A percentile compares a stretch with the other conserved stretches of the same genome.
phyloP scores from a whole-genome alignment of 2,113 vertebrate species.

The Nyctereutes procyonoides region DNA sequence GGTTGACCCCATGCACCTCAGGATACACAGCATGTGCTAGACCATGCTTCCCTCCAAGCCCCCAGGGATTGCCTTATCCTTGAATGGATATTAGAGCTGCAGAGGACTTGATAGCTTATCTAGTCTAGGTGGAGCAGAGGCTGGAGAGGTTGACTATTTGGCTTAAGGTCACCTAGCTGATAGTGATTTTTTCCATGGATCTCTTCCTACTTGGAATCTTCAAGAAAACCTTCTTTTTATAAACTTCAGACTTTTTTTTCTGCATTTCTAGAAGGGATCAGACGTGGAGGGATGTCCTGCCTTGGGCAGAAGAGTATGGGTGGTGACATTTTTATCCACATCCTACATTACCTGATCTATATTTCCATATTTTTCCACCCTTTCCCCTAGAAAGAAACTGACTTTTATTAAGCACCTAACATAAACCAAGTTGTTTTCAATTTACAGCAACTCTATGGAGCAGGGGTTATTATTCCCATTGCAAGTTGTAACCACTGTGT shows the following conservation, averaged over 20 bases:
- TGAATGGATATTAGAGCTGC: not conserved
- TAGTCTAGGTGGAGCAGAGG: not conserved
- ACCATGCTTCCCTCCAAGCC: rapidly evolving
- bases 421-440: constrained; percentile 45
- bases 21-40: no score
- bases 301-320: not conserved
- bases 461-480: constrained; percentile 23
- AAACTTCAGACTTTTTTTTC: not conserved
- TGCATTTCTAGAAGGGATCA: not conserved
- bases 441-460: constrained; percentile 23
- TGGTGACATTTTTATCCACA: not conserved
- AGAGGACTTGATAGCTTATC: not conserved
- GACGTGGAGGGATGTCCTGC: not conserved
- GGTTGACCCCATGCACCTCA: not conserved
- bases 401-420: constrained; percentile 52
- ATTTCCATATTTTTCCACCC: not conserved
- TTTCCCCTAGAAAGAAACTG: not conserved
- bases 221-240: not conserved
- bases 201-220: not conserved
- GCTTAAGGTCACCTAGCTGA: not conserved
- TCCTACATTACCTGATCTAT: not conserved
- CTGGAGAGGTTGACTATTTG: not conserved
- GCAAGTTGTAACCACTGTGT: not conserved
- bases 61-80: rapidly evolving
- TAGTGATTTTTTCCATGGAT: not conserved